Conservation (phyloP, 1,140 invertebrate genomes). For the Drosophila pandora region DNA sequence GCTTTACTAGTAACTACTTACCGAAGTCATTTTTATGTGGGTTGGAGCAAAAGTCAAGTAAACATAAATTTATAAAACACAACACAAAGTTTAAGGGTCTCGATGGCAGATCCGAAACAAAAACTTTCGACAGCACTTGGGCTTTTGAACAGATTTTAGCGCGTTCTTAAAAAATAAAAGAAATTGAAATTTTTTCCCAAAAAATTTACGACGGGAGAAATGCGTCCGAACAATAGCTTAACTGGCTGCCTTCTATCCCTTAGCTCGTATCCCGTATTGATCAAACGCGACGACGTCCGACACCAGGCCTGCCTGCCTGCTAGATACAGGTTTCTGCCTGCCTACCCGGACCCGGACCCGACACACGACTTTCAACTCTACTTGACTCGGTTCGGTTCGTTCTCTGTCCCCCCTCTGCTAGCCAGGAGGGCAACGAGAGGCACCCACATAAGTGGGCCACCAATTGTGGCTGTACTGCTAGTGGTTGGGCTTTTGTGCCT, state of each 20-base stretch:
- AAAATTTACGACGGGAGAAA: constrained; percentile 60
- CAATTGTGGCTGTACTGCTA: constrained; percentile 13
- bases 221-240: constrained; percentile 74
- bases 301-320: constrained; percentile 39
- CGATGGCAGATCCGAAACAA: constrained; percentile 10
- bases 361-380: constrained; percentile 1
- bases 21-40: constrained; percentile 71
- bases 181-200: constrained; percentile 53
- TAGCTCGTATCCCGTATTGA: constrained; percentile 53
- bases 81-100: constrained; percentile 39
- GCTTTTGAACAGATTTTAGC: constrained; percentile 38
- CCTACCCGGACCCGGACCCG: background rate
- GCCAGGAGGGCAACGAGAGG: constrained; percentile 12
- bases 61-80: constrained; percentile 60
- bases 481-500: constrained; percentile 5
- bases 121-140: constrained; percentile 17
- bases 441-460: constrained; percentile 36
- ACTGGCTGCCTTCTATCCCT: constrained; percentile 67
- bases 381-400: constrained; percentile 3
- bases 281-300: constrained; percentile 60
- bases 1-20: constrained; percentile 28
- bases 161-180: constrained; percentile 39
- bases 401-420: background rate
- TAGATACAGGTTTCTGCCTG: background rate
- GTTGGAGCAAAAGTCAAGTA: constrained; percentile 29